These are phyloP conservation scores for Anolis carolinensis DNA, from an alignment of 2,113 vertebrate genomes.

Conservation along the genomic window DNA sequence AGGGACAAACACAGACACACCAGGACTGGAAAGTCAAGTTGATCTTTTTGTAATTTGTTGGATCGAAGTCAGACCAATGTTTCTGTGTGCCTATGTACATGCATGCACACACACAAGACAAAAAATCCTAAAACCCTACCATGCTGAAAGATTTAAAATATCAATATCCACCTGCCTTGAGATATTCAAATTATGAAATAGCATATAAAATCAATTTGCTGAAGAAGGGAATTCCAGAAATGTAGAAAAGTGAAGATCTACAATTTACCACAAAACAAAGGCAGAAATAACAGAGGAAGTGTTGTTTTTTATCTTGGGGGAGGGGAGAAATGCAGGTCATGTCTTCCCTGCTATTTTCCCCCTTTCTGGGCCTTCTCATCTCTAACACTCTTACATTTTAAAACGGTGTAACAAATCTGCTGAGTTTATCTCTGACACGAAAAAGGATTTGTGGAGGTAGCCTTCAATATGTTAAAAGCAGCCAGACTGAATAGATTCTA, in stretches of 20 bases:
- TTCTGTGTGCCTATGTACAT: not conserved
- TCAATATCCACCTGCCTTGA: not conserved
- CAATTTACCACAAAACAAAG: too few species aligned
- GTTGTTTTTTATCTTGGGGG: too few species aligned
- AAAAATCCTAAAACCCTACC: not conserved
- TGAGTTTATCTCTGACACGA: conserved; percentile 25
- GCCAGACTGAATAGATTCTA: not conserved
- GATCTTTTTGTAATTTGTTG: not conserved
- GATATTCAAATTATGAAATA: not conserved
- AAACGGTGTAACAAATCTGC: conserved; percentile 43
- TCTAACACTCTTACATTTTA: conserved; percentile 23
- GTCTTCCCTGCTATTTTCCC: too few species aligned
- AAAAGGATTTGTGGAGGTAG: not conserved
- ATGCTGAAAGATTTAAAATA: not conserved
- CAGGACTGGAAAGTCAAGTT: not conserved
- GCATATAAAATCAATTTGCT: not conserved
- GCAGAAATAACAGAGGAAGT: too few species aligned
- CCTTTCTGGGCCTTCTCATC: too few species aligned
- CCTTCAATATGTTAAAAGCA: conserved; percentile 10
- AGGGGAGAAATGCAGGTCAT: too few species aligned
- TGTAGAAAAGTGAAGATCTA: not conserved
- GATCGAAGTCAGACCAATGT: not conserved
- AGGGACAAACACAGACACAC: not conserved
- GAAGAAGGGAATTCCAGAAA: not conserved
- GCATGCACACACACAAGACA: not conserved